Evolutionary conservation across 2,113 vertebrate species (phyloP).

Genomic region (Dipodomys spectabilis): DNA sequence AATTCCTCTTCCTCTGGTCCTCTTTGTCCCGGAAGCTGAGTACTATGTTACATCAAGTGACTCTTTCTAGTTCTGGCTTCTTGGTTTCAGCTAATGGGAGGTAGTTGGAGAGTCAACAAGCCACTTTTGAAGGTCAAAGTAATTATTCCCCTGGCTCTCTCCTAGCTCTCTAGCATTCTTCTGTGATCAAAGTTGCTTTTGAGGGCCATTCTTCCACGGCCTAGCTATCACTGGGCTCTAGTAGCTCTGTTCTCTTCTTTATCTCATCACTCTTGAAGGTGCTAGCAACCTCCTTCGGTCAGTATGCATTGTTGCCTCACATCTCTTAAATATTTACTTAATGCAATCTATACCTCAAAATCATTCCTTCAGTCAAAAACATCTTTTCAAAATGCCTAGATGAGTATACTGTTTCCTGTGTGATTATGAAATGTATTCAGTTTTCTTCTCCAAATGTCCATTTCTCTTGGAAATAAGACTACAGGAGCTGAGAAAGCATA

Average conservation of each 20-base stretch:
- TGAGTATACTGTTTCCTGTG: constrained; percentile 15
- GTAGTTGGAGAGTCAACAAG: not conserved
- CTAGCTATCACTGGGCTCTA: not conserved
- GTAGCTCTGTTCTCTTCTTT: not conserved
- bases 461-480: not conserved
- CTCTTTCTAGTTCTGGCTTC: not conserved
- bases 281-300: not conserved
- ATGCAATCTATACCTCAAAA: constrained; percentile 12
- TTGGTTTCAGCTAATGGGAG: not conserved
- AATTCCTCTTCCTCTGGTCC: not conserved
- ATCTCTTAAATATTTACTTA: not conserved
- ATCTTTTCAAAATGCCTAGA: constrained; percentile 6
- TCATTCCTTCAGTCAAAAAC: constrained; percentile 9
- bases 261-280: not conserved
- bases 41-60: not conserved
- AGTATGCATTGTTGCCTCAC: not conserved
- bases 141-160: not conserved
- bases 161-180: not conserved
- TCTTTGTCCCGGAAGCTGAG: not conserved
- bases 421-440: constrained; percentile 26
- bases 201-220: not conserved
- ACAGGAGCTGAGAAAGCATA: not conserved
- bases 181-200: not conserved
- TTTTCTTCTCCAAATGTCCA: constrained; percentile 46
- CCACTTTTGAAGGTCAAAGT: not conserved